Percentiles rank a stretch among this genome's conserved stretches.
Evolutionary conservation across 2,888 invertebrate genomes (phyloP).

Genomic region (Vannuccia rotundouncinata): DNA sequence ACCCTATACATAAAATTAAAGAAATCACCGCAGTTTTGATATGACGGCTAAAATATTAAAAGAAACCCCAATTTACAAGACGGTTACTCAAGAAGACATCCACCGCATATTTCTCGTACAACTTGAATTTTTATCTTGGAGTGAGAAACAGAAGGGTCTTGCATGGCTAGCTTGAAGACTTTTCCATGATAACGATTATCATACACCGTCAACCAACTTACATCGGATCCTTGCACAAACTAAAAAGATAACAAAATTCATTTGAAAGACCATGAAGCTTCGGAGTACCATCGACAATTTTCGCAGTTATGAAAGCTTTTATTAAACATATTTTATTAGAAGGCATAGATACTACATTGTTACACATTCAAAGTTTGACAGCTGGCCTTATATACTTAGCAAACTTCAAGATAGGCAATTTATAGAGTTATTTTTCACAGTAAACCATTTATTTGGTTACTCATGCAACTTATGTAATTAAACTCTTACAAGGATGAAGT

Average conservation of each 20-base stretch:
- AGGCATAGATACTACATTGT: neutral
- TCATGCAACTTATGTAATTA: neutral
- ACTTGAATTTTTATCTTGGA: constrained; percentile 21
- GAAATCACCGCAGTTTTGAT: neutral
- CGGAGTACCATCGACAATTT: constrained; percentile 7
- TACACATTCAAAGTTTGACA: no score
- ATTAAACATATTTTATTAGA: neutral
- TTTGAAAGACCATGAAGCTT: constrained; percentile 9
- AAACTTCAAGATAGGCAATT: neutral
- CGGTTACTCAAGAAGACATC: no score
- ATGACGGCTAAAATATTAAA: neutral
- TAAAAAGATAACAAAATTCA: neutral
- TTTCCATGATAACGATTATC: constrained; percentile 16
- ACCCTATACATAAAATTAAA: neutral
- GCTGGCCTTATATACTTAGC: no score
- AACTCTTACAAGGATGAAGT: neutral
- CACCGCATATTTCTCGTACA: no score
- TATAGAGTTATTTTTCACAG: neutral
- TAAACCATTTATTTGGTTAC: neutral
- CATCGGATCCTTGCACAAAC: neutral
- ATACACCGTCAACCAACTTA: constrained; percentile 1
- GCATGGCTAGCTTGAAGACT: constrained; percentile 15
- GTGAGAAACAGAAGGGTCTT: constrained; percentile 26
- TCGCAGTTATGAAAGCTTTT: constrained; percentile 11
- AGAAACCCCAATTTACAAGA: neutral